Percentiles rank a stretch among this genome's conserved stretches.
These are phyloP conservation scores for Bradypus variegatus DNA, from an alignment of 2,797 vertebrate genomes.

Conservation along the genomic window DNA sequence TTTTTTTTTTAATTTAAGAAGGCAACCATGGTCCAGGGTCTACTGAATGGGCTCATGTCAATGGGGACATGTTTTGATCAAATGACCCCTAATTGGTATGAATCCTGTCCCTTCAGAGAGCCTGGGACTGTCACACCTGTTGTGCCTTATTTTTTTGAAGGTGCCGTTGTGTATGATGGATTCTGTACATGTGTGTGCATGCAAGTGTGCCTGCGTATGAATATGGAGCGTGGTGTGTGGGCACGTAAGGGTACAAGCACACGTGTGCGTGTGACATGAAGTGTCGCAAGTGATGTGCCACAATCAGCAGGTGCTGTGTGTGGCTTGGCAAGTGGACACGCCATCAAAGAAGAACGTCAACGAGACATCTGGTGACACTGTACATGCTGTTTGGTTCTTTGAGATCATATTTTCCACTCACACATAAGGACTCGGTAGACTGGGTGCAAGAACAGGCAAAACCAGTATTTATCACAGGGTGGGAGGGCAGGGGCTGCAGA, in stretches of 20 bases:
- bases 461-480: neutral
- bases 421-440: neutral
- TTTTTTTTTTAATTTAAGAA: conserved; percentile 26
- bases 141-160: conserved; percentile 56
- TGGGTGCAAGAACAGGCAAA: neutral
- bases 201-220: neutral
- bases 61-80: neutral
- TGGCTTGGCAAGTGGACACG: neutral
- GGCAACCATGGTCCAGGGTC: neutral
- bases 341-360: neutral
- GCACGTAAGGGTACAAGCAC: neutral
- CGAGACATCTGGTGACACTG: neutral
- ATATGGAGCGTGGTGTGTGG: neutral
- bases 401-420: neutral
- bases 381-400: neutral
- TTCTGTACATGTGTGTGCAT: neutral
- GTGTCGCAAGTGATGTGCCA: neutral
- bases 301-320: no score
- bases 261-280: no score
- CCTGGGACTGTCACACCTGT: conserved; percentile 58
- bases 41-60: neutral
- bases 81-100: neutral
- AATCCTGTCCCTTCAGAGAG: conserved; percentile 41
- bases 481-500: neutral
- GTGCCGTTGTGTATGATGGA: neutral